Evolutionary conservation across 2,797 vertebrate genomes (phyloP).

Genomic region (Anabacerthia variegaticeps): DNA sequence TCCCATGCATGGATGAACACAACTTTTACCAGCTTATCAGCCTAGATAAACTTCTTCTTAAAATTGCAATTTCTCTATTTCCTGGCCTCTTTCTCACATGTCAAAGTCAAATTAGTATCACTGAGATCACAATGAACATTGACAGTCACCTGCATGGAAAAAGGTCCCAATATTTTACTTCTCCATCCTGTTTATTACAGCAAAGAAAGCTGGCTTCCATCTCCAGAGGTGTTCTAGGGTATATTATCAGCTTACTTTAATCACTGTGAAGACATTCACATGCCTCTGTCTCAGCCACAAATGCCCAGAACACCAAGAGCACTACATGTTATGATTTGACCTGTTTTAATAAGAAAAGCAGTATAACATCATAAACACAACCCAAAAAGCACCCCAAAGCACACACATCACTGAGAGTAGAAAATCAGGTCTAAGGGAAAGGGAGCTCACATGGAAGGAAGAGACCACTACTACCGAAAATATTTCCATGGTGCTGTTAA

Average conservation of each 20-base stretch:
- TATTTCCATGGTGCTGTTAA: background rate
- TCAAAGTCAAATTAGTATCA: background rate
- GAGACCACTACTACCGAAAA: background rate
- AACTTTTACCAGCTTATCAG: background rate
- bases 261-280: background rate
- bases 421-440: background rate
- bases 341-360: background rate
- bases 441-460: background rate
- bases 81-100: background rate
- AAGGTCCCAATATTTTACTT: background rate
- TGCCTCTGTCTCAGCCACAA: background rate
- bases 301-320: background rate
- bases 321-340: background rate
- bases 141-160: background rate
- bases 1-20: background rate
- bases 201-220: background rate
- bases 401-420: background rate
- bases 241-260: background rate
- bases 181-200: background rate
- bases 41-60: background rate
- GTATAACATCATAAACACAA: background rate
- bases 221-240: background rate
- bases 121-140: background rate
- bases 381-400: background rate
- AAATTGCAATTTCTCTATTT: background rate